phyloP scores from a whole-genome alignment of 92 coral and sea anemone genomes.

The Plumapathes pennacea region DNA sequence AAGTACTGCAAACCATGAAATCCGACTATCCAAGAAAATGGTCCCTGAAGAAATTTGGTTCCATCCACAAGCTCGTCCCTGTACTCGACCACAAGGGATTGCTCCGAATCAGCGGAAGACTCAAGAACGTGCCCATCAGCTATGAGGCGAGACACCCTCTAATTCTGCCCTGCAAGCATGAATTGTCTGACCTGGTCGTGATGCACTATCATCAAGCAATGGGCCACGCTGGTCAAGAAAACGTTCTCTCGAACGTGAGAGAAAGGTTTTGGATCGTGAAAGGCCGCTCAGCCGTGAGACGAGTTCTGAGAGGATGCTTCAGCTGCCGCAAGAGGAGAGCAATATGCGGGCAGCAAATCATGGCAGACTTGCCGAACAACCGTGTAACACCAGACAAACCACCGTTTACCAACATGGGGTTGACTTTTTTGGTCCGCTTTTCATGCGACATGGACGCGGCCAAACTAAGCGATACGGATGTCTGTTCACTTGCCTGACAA shows the following conservation, averaged over 20 bases:
- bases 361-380: slow-evolving; percentile 27
- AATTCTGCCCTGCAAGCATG: slow-evolving; percentile 22
- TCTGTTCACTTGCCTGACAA: slow-evolving; percentile 17
- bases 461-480: slow-evolving; percentile 21
- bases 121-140: slow-evolving; percentile 12
- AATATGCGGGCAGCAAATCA: slow-evolving; percentile 7
- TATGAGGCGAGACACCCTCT: slow-evolving; percentile 23
- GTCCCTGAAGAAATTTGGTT: background rate
- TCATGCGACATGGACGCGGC: slow-evolving; percentile 14
- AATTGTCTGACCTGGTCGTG: slow-evolving; percentile 18
- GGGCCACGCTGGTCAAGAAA: slow-evolving; percentile 35
- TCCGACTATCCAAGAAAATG: too few species aligned
- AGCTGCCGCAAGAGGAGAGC: slow-evolving; percentile 8
- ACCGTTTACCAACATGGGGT: slow-evolving; percentile 30
- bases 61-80: slow-evolving; percentile 14
- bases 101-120: slow-evolving; percentile 43
- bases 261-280: slow-evolving; percentile 24
- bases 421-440: slow-evolving; percentile 28
- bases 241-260: slow-evolving; percentile 24
- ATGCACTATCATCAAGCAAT: slow-evolving; percentile 6
- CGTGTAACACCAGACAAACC: slow-evolving; percentile 11
- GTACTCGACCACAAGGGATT: slow-evolving; percentile 22
- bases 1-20: background rate
- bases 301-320: slow-evolving; percentile 22
- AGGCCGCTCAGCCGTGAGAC: slow-evolving; percentile 38